Percentiles rank a stretch among this genome's conserved stretches.
phyloP scores from a whole-genome alignment of 2,888 invertebrate genomes.

The Merodon equestris region DNA sequence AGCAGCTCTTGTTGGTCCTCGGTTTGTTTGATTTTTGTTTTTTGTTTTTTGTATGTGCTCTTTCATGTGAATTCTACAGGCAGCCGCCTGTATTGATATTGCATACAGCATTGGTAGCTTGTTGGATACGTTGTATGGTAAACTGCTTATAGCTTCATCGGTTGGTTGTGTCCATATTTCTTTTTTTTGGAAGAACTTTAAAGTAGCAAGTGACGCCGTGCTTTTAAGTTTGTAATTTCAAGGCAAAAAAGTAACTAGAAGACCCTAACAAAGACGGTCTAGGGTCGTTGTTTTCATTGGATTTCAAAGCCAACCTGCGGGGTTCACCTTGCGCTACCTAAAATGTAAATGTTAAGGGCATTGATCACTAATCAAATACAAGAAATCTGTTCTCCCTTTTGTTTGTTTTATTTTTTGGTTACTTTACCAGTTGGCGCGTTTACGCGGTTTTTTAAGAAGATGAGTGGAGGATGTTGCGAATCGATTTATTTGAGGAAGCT shows the following conservation, averaged over 20 bases:
- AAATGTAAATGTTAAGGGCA: slow-evolving; percentile 38
- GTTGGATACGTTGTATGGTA: slow-evolving; percentile 49
- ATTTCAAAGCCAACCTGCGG: no score
- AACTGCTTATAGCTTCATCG: slow-evolving; percentile 49
- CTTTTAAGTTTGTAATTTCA: no score
- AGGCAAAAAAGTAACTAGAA: no score
- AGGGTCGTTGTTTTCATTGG: no score
- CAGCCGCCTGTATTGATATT: slow-evolving; percentile 41
- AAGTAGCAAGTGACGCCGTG: no score
- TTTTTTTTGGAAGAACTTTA: neutral
- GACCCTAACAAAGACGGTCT: no score
- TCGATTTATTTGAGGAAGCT: slow-evolving; percentile 66
- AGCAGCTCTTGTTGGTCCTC: slow-evolving; percentile 26
- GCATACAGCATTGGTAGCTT: slow-evolving; percentile 29
- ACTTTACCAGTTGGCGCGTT: slow-evolving; percentile 53
- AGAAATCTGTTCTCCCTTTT: slow-evolving; percentile 40
- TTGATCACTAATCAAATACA: slow-evolving; percentile 56
- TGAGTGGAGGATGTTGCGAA: slow-evolving; percentile 51
- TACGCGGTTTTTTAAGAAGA: slow-evolving; percentile 47
- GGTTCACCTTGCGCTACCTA: neutral
- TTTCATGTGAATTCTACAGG: slow-evolving; percentile 41
- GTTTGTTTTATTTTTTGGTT: slow-evolving; percentile 31
- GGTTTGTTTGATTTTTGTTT: slow-evolving; percentile 26
- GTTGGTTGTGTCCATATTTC: slow-evolving; percentile 1
- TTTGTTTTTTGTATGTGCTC: no score